Evolutionary conservation across 2,888 invertebrate genomes (phyloP).

Genomic region (Nowickia ferox): DNA sequence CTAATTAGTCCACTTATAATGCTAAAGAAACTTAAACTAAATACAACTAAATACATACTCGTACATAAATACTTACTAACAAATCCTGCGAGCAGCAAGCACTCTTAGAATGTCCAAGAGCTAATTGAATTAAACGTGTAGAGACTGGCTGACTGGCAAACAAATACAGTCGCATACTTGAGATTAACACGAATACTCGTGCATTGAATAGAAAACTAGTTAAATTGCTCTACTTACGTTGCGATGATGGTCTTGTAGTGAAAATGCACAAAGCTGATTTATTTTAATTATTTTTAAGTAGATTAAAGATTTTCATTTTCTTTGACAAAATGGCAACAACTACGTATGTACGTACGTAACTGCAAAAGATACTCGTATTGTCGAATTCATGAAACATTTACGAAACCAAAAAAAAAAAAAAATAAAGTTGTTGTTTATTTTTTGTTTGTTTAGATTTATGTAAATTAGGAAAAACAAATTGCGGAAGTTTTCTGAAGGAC

Average conservation of each 20-base stretch:
- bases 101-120: background rate
- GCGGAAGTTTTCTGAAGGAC: background rate
- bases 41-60: constrained; percentile 51
- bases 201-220: background rate
- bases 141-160: too few relatives aligned
- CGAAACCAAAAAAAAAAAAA: too few relatives aligned
- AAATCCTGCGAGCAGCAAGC: constrained; percentile 19
- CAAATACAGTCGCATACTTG: background rate
- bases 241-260: constrained; percentile 1
- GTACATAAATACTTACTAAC: constrained; percentile 54
- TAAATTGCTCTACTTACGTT: constrained; percentile 37
- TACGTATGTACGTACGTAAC: background rate
- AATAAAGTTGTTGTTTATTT: too few relatives aligned
- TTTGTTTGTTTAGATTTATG: constrained; percentile 44
- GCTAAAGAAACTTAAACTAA: constrained; percentile 61
- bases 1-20: constrained; percentile 66
- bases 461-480: constrained; percentile 37
- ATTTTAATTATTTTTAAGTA: constrained; percentile 60
- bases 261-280: constrained; percentile 65
- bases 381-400: background rate
- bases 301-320: constrained; percentile 36
- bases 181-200: background rate
- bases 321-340: background rate
- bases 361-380: background rate
- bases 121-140: constrained; percentile 53